Percentiles rank a stretch among this genome's conserved stretches.
Evolutionary conservation across 2,888 invertebrate genomes (phyloP).

Genomic region (Amblyjoppa fuscipennis): DNA sequence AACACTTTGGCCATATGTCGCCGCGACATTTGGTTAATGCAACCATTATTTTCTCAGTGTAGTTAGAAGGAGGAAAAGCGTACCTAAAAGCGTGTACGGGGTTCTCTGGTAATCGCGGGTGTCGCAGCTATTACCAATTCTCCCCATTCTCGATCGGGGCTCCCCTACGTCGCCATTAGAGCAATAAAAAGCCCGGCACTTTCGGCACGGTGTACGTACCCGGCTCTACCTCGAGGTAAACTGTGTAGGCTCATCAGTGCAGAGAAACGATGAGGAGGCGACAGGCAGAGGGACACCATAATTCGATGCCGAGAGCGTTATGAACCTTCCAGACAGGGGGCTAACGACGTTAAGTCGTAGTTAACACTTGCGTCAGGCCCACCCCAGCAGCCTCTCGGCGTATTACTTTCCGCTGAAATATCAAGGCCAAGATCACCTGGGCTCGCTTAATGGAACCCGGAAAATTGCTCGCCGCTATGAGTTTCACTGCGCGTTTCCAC

Average conservation of each 20-base stretch:
- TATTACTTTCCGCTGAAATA: constrained; percentile 50
- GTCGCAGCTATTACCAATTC: constrained; percentile 20
- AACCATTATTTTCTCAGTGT: too few species aligned
- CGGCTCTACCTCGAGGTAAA: constrained; percentile 72
- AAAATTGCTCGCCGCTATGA: constrained; percentile 44
- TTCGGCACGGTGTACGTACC: constrained; percentile 62
- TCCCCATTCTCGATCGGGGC: constrained; percentile 37
- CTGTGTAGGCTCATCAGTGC: constrained; percentile 75
- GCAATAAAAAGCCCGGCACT: constrained; percentile 75
- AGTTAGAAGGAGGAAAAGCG: not conserved
- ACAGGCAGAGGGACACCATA: constrained; percentile 69
- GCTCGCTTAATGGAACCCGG: constrained; percentile 53
- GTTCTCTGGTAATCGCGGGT: constrained; percentile 20
- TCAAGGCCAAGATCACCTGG: constrained; percentile 65
- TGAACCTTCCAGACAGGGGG: constrained; percentile 80
- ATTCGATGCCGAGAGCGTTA: constrained; percentile 79
- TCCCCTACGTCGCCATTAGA: constrained; percentile 69
- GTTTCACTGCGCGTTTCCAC: constrained; percentile 14
- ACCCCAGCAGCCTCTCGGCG: constrained; percentile 35
- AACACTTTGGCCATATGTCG: too few species aligned
- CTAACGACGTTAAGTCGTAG: constrained; percentile 79
- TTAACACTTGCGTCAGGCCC: constrained; percentile 74
- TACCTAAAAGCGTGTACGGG: constrained; percentile 20
- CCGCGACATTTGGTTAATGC: too few species aligned
- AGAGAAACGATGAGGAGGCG: constrained; percentile 46